A percentile compares a stretch with the other conserved stretches of the same genome.
Evolutionary conservation across 64 coral and sea anemone genomes (phyloP).

Genomic region (Montipora cactus): DNA sequence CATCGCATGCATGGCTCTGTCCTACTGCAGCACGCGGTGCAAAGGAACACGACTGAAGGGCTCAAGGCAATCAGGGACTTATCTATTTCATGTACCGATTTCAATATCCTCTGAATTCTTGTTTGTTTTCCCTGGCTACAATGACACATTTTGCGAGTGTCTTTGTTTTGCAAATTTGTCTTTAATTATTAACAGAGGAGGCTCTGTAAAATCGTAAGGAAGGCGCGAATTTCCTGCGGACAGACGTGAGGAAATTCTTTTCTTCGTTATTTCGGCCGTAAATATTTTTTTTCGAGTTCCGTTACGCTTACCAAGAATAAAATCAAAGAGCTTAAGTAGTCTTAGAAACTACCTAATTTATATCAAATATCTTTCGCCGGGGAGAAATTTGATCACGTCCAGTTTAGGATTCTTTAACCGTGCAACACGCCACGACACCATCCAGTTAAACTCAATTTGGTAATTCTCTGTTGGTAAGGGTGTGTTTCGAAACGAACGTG

Average conservation of each 20-base stretch:
- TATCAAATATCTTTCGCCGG: background rate
- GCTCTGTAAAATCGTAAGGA: background rate
- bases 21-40: background rate
- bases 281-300: slow-evolving; percentile 4
- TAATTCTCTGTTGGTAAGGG: background rate
- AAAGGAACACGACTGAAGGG: background rate
- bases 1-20: background rate
- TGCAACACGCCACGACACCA: background rate
- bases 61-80: background rate
- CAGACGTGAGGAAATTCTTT: no score
- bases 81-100: background rate
- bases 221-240: background rate
- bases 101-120: slow-evolving; percentile 2
- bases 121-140: slow-evolving; percentile 28
- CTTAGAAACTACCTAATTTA: no score
- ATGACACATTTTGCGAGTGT: slow-evolving; percentile 18
- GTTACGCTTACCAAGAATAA: background rate
- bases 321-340: background rate
- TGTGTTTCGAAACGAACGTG: background rate
- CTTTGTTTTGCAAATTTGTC: slow-evolving; percentile 38
- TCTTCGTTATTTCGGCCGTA: background rate
- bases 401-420: background rate
- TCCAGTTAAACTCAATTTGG: background rate
- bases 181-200: slow-evolving; percentile 26
- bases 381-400: background rate